Evolutionary conservation across 1,140 invertebrate species (phyloP).

Genomic region (Phenacoccus solenopsis): DNA sequence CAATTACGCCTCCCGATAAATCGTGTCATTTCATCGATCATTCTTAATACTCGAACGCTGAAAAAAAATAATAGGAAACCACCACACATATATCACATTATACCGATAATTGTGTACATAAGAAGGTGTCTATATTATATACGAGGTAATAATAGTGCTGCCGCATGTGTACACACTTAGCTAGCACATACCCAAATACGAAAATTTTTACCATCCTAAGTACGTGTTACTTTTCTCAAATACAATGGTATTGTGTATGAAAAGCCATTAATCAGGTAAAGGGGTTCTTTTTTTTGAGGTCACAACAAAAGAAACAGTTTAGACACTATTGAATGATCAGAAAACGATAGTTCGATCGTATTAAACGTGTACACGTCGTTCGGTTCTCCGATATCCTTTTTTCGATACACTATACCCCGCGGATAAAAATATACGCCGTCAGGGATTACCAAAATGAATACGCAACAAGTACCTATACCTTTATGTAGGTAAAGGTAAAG

Average conservation of each 20-base stretch:
- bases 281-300: background rate
- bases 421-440: background rate
- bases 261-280: conserved; percentile 1
- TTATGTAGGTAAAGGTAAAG: background rate
- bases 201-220: background rate
- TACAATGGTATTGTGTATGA: background rate
- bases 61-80: too few species aligned
- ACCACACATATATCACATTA: too few species aligned
- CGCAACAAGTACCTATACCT: background rate
- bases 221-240: background rate
- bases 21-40: too few species aligned
- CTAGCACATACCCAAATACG: background rate
- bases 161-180: background rate
- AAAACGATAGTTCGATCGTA: background rate
- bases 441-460: conserved; percentile 1
- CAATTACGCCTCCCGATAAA: too few species aligned
- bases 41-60: too few species aligned
- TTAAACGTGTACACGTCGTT: background rate
- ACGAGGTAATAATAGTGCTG: background rate
- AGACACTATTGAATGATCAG: conserved; percentile 1
- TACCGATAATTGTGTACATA: conserved; percentile 3
- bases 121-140: background rate
- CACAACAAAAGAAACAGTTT: background rate
- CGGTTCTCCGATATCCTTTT: background rate
- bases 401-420: background rate